Conservation (phyloP, 1,140 invertebrate species). For the Camponotus floridanus region DNA sequence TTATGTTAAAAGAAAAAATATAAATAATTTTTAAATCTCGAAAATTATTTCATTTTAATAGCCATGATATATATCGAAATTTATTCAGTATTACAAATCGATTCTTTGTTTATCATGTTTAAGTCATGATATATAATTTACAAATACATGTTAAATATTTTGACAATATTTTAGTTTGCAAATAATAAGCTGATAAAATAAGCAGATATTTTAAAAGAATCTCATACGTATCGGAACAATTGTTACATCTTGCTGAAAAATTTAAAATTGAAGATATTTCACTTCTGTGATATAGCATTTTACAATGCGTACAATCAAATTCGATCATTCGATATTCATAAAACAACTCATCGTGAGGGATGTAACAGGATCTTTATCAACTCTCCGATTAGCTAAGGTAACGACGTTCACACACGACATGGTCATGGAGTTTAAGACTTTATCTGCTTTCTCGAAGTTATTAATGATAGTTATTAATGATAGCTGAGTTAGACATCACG, state of each 20-base stretch:
- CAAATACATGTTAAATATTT: neutral
- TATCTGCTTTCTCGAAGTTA: constrained; percentile 74
- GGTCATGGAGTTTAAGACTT: constrained; percentile 70
- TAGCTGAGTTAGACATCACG: constrained; percentile 72
- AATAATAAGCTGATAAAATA: too few species aligned
- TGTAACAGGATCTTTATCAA: constrained; percentile 26
- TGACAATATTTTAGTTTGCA: neutral
- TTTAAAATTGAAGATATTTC: neutral
- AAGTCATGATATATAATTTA: neutral
- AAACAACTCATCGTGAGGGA: neutral
- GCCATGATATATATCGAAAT: neutral
- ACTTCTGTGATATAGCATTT: neutral
- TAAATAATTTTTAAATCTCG: too few species aligned
- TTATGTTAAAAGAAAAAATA: too few species aligned
- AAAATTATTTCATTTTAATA: too few species aligned
- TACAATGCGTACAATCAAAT: neutral
- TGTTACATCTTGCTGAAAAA: too few species aligned
- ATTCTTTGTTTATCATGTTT: neutral
- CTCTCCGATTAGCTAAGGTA: constrained; percentile 64
- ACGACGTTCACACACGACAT: constrained; percentile 70
- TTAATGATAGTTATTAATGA: constrained; percentile 76
- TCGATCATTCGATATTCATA: too few species aligned
- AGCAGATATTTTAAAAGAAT: neutral
- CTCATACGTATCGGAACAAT: neutral
- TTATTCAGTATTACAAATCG: neutral